phyloP scores from a whole-genome alignment of 2,888 invertebrate genomes.

The Melieria crassipennis region DNA sequence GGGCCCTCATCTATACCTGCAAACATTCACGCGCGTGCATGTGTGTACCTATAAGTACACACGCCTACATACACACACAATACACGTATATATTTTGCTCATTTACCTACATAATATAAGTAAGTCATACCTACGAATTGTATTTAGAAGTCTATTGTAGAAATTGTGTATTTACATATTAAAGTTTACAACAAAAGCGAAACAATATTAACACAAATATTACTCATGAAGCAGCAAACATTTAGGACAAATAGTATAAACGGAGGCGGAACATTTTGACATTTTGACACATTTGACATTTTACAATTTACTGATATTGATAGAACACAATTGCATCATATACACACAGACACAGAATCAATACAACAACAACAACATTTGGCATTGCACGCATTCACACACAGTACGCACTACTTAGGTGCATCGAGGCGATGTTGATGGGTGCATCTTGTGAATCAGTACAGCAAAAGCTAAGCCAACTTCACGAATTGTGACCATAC shows the following conservation, averaged over 20 bases:
- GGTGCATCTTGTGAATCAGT: too few relatives aligned
- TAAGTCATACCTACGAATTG: slow-evolving; percentile 28
- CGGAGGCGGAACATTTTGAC: not conserved
- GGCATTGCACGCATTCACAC: too few relatives aligned
- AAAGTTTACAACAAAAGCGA: slow-evolving; percentile 50
- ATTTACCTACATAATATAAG: slow-evolving; percentile 40
- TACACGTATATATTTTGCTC: slow-evolving; percentile 52
- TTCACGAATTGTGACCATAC: not conserved
- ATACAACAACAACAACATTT: too few relatives aligned
- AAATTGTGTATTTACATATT: slow-evolving; percentile 56
- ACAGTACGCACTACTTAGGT: too few relatives aligned
- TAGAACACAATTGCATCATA: slow-evolving; percentile 17
- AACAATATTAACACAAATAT: not conserved
- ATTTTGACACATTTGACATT: too few relatives aligned
- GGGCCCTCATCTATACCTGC: not conserved
- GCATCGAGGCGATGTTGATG: too few relatives aligned
- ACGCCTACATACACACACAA: not conserved
- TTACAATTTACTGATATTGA: slow-evolving; percentile 7
- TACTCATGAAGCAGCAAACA: not conserved
- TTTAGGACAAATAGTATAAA: not conserved
- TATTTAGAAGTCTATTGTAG: slow-evolving; percentile 38
- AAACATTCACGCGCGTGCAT: not conserved
- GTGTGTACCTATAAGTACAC: not conserved
- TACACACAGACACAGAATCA: too few relatives aligned
- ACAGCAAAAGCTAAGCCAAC: too few relatives aligned